These are phyloP conservation scores for Oconnorella tubifera DNA, from an alignment of 2,888 invertebrate species.

Conservation along the genomic window DNA sequence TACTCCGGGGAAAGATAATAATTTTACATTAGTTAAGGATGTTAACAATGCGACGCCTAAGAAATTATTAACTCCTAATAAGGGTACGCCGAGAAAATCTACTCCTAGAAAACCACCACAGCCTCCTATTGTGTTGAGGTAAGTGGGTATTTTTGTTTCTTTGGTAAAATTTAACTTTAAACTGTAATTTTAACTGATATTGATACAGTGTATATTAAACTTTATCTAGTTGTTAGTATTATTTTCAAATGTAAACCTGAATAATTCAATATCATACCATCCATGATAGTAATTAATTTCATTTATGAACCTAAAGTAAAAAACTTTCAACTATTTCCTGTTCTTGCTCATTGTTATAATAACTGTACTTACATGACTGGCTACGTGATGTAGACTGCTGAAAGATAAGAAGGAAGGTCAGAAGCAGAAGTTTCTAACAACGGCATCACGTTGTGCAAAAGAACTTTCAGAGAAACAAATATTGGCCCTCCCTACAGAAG, in stretches of 20 bases:
- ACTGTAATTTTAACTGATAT: no score
- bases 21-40: not conserved
- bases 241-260: no score
- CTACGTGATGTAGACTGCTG: slow-evolving; percentile 35
- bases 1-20: not conserved
- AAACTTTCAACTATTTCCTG: no score
- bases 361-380: no score
- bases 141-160: not conserved
- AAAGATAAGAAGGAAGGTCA: slow-evolving; percentile 35
- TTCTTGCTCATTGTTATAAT: no score
- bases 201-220: no score
- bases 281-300: no score
- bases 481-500: slow-evolving; percentile 41
- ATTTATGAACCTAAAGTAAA: no score
- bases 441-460: slow-evolving; percentile 41
- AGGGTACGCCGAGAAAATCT: not conserved
- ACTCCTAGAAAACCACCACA: slow-evolving; percentile 12
- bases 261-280: no score
- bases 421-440: slow-evolving; percentile 34
- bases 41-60: slow-evolving; percentile 34
- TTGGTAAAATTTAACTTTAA: no score
- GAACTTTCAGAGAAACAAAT: slow-evolving; percentile 44
- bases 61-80: slow-evolving; percentile 12
- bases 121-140: slow-evolving; percentile 1
- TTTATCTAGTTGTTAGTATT: no score